Evolutionary conservation across 2,113 vertebrate genomes (phyloP), one percentile per base, ranked within the genome.

Genomic region (Labeo catla): DNA sequence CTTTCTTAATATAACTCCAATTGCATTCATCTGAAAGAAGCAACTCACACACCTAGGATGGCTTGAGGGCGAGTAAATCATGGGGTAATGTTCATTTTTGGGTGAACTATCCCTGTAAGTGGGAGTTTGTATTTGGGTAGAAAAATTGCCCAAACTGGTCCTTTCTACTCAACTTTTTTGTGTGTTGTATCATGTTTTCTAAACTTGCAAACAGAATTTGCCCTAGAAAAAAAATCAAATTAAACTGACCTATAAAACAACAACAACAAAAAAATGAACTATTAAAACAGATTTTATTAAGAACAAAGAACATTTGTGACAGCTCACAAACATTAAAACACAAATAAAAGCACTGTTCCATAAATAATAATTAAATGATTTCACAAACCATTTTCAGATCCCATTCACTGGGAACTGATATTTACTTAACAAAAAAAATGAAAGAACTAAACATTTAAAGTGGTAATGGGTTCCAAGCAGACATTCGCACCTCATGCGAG

Each of bases 401-500:
- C 45, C 16, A 82, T 9, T 36, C 19, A 3, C 39, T 28, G 2
- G 63, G 28, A 68, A 80, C 12, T 65, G 61, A 52, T 12, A 80
- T 70, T 36, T 34, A 76, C 45, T 36, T 12, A 65, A n/a, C 34
- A 6, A 59, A 47, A 5, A 80, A 28, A 39, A 57, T 36, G 4
- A 54, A 84, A 57, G n/a, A 23, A 9, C n/a, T 50, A 28, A 45
- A 7, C 0, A 0, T 49, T 90, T 76, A 91, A 79, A 89, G 78
- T 6, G 84, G 88, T 15, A 89, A 50, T 0, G 89, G 83, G 36
- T 90, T 87, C 86, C 88, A 87, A 7, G 89, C 52, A 54, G 87
- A 63, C 76, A 91, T 87, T 52, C 78, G 88, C 12, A 89, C 89
- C 15, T 89, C 88, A 57, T 90, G 86, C 0, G 89, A 65, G 6